Base-by-base conservation (phyloP, 2,888 invertebrate species). In the Tyria jacobaeae region DNA sequence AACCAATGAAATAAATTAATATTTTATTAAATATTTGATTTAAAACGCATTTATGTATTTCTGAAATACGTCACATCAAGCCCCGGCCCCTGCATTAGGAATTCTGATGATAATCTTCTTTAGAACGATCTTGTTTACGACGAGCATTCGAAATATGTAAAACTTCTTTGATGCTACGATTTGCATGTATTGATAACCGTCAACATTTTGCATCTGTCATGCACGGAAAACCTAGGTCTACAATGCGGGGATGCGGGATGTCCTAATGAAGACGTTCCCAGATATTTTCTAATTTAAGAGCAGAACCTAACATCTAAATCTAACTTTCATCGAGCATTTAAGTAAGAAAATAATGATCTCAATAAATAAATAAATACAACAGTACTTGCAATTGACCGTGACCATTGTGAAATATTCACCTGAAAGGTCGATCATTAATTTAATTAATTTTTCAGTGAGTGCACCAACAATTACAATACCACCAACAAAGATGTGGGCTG, bases 101-200 rank as follows among this genome's bases (percentile, higher is more conserved):
- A 53, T 39, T 53, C 25, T 39, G 39, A 27, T 53, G 2, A 35
- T 25, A 25, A 27, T 39, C n/a, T 27, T 53, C 27, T 41, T 53
- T 53, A n/a, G 17, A 21, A 21, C 10, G 17, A 44, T 44, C 21
- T 4, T 12, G 21, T 44, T 21, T 17, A 21, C 21, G 44, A 44
- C 21, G 21, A 44, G 10, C 10, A 44, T 44, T n/a, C 17, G 9
- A 9, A 12, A 44, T 44, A 41, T 44, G 41, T 21, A 21, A 44
- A 17, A 44, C 12, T 21, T 44, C 17, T 44, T 44, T 44, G 44
- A 12, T 21, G 44, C 9, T 44, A 17, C 4, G n/a, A 17, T 17
- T 53, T 37, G 15, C 3, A 53, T 53, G 37, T 39, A 39, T 39
- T 53, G 24, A 37, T 25, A 17, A 27, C 53, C n/a, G 39, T 27